Base-by-base conservation (phyloP, 2,888 invertebrate genomes). In the Chaetoderma sp. region DNA sequence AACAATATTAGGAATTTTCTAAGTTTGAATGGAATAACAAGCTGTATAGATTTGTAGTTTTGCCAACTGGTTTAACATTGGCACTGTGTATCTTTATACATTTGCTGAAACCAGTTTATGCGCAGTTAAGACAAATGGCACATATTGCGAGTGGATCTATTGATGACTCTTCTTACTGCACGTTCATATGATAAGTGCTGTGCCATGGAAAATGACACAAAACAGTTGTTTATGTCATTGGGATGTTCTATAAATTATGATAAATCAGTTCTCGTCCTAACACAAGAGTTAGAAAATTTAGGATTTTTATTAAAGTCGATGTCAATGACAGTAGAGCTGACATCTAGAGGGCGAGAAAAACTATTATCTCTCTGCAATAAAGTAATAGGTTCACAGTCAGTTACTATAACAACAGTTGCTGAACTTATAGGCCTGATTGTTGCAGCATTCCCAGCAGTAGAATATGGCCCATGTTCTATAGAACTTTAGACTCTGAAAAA, bases 401-500 rank as follows among this genome's bases (percentile, higher is more conserved):
- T 58, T n/a, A 56, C 64, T 33, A 63, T 65, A 27, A 30, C 36
- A 54, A 32, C 56, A 33, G 59, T 70, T 13, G 59, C 70, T 16
- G 52, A 60, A 54, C 39, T 65, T 2, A 63, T 67, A 27, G 68
- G 70, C 10, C 63, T 65, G 32, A 2, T 70, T 33, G 61, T 72
- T 1, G 64, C 67, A 3, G 28, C 60, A 21, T 58, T 56, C 21
- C 67, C 67, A 27, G 68, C 61, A 0, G 67, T 68, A 13, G 56
- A 63, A 42, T 64, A 63, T 65, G 72, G 65, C 4, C 60, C 55
- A 6, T 72, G n/a, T 61, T 57, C 44, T 65, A 63, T 16, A 68
- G 68, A 57, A 59, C 60, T 10, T 54, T 72, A 44, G 70, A 72
- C 49, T 60, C 58, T 42, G 47, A 64, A 1, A 73, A 64, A 68